A percentile compares a stretch with the other conserved stretches of the same genome.
These are phyloP conservation scores for Apis dorsata DNA, from an alignment of 1,140 invertebrate species.

Conservation along the genomic window DNA sequence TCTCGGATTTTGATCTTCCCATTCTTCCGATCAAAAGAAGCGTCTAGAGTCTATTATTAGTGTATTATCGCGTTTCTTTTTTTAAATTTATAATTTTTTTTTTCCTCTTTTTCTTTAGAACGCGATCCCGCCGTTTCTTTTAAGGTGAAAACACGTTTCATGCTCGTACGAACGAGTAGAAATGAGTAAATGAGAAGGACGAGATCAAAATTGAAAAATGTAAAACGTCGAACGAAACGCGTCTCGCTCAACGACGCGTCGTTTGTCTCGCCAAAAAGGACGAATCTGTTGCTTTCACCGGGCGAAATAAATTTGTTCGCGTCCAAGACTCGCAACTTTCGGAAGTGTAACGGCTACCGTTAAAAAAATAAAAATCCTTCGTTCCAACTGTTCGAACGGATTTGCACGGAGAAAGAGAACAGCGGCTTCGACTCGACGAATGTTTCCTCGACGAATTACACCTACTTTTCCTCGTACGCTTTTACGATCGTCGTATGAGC, in stretches of 20 bases:
- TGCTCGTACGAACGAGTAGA: too few species aligned
- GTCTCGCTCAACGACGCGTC: not conserved
- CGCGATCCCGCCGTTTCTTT: too few species aligned
- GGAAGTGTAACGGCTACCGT: not conserved
- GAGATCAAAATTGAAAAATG: not conserved
- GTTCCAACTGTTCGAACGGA: not conserved
- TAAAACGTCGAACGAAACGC: not conserved
- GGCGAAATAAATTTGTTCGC: conserved; percentile 1
- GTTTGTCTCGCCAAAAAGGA: not conserved
- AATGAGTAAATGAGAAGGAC: not conserved
- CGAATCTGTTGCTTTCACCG: conserved; percentile 20
- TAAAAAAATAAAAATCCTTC: conserved; percentile 4
- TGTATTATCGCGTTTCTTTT: too few species aligned
- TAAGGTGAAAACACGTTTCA: too few species aligned
- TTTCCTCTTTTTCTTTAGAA: too few species aligned
- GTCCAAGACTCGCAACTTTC: not conserved
- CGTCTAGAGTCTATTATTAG: too few species aligned
- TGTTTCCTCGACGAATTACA: not conserved
- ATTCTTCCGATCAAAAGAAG: too few species aligned
- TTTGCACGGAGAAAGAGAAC: not conserved
- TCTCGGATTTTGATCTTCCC: too few species aligned
- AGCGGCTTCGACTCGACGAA: too few species aligned
- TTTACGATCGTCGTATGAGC: not conserved
- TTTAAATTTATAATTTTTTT: too few species aligned
- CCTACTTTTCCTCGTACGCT: not conserved